Evolutionary conservation across 1,140 invertebrate species (phyloP).

Genomic region (Magallana gigas): DNA sequence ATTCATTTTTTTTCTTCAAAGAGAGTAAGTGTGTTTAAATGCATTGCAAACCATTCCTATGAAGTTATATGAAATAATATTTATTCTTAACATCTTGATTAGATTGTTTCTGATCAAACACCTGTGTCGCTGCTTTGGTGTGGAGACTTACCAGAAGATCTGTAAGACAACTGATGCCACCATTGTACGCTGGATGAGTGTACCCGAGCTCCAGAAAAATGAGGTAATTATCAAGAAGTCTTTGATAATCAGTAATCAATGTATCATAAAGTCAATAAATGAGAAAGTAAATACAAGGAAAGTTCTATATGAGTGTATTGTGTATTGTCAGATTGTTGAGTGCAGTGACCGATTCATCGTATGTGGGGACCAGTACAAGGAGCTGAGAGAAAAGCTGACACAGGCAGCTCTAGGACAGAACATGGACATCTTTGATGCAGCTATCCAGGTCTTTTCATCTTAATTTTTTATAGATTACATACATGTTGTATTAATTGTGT

Average conservation of each 20-base stretch:
- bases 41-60: too few species aligned
- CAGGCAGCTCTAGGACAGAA: slow-evolving; percentile 59
- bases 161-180: slow-evolving; percentile 39
- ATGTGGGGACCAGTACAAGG: slow-evolving; percentile 56
- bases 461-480: background rate
- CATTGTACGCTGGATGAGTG: slow-evolving; percentile 57
- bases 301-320: too few species aligned
- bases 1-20: too few species aligned
- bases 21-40: too few species aligned
- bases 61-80: too few species aligned
- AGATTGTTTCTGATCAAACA: slow-evolving; percentile 66
- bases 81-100: background rate
- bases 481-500: background rate
- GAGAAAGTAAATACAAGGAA: too few species aligned
- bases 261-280: too few species aligned
- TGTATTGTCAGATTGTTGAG: slow-evolving; percentile 54
- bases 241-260: background rate
- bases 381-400: slow-evolving; percentile 59
- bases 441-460: background rate
- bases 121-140: slow-evolving; percentile 65
- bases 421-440: slow-evolving; percentile 33
- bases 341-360: slow-evolving; percentile 63
- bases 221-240: background rate
- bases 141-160: slow-evolving; percentile 61
- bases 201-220: slow-evolving; percentile 52